phyloP scores from a whole-genome alignment of 2,797 vertebrate species.

The Hybognathus amarus region DNA sequence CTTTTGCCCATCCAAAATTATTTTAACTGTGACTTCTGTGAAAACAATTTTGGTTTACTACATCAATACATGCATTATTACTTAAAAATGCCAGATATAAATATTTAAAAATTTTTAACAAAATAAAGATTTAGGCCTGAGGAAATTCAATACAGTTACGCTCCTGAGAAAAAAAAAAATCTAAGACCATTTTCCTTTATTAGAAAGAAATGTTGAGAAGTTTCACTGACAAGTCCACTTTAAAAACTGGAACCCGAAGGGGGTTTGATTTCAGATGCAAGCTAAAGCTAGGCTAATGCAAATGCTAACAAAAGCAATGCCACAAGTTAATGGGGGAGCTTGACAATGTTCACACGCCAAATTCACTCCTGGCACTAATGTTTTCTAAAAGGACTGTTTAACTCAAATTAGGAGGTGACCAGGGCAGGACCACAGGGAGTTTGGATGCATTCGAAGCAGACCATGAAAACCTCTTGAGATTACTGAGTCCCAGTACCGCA shows the following conservation, averaged over 20 bases:
- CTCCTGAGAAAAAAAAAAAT: slow-evolving; percentile 17
- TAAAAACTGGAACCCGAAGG: background rate
- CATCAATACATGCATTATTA: background rate
- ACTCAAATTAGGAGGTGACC: slow-evolving; percentile 80
- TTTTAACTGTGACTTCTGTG: background rate
- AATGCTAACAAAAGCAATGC: slow-evolving; percentile 40
- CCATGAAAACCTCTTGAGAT: slow-evolving; percentile 54
- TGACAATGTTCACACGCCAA: slow-evolving; percentile 37
- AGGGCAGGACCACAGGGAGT: slow-evolving; percentile 75
- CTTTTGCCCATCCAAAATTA: background rate
- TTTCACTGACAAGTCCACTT: background rate
- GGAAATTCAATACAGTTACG: slow-evolving; percentile 3
- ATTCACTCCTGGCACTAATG: slow-evolving; percentile 58
- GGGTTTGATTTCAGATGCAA: background rate
- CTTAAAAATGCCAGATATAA: background rate
- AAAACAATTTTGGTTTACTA: background rate
- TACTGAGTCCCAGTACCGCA: slow-evolving; percentile 69
- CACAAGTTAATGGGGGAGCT: slow-evolving; percentile 24
- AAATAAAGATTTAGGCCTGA: background rate
- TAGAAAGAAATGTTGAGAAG: background rate
- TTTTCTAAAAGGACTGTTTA: slow-evolving; percentile 73
- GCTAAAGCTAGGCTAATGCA: slow-evolving; percentile 25
- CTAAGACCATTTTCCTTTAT: background rate
- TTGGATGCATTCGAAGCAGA: slow-evolving; percentile 68
- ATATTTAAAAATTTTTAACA: background rate